Base-by-base conservation (phyloP, 2,888 invertebrate species). In the Agrochola macilenta region DNA sequence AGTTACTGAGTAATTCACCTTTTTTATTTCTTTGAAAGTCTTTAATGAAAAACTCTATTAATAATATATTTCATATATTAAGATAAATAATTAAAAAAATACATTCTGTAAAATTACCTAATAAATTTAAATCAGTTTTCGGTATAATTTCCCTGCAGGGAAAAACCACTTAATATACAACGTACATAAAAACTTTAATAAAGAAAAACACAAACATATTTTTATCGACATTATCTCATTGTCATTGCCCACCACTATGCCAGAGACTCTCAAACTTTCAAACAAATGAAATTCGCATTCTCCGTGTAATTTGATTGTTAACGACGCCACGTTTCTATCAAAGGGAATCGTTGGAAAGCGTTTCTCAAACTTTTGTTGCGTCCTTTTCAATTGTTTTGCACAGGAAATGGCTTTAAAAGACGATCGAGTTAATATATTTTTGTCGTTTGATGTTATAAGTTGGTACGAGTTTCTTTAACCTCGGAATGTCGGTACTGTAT, bases 281-380 rank as follows among this genome's bases (percentile, higher is more conserved):
- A 73, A 79, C 69, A 76, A 85, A 69, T 73, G 43, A 54, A 74
- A 81, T 78, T 81, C 78, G 77, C 74, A 79, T 82, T 78, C 64
- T 72, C 63, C 46, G 35, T 77, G 75, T 87, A 79, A 87, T 87
- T 86, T 75, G 79, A 87, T 87, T 84, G 79, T 74, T 82, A 80
- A 78, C 78, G 79, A 87, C 69, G 54, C 79, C 79, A 81, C 71
- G 70, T 76, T 70, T 58, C 74, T 74, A 78, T 82, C 83, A 87
- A 84, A 87, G 70, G 23, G 69, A 78, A 79, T 71, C 57, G 69
- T 54, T 35, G 49, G 60, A 54, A 80, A 78, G 20, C 49, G 76
- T 64, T 84, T 80, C 78, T 79, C 78, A 76, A 87, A 86, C 68
- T 81, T 87, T 66, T 61, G 73, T 70, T 69, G 54, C 35, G 26